Evolutionary conservation across 2,888 invertebrate species (phyloP), one percentile per base, ranked within the genome.

Genomic region (Pterostichus madidus): DNA sequence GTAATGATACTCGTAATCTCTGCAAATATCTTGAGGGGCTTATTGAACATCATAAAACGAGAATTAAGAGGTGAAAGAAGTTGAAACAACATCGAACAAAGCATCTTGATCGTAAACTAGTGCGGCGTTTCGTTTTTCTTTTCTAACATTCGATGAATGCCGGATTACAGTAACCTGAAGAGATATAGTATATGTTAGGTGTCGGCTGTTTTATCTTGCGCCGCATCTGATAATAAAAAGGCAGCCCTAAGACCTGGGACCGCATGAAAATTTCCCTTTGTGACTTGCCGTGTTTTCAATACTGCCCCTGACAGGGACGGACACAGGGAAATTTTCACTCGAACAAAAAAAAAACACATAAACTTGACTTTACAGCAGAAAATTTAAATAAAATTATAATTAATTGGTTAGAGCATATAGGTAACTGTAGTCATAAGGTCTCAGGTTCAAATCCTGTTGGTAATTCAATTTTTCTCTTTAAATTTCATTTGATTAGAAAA

Each of bases 191-290:
- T 56, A n/a, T n/a, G n/a, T n/a, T n/a, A 49, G 76, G 76, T 76
- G 76, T 76, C 76, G 76, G 76, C 49, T 15, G 73, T 49, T 52
- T 76, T 76, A 76, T 76, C 76, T 52, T 17, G 7, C 11, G 31
- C 52, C 49, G 76, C 52, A 76, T 76, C 76, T 76, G 31, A 76
- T 76, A 76, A 52, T 76, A 32, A 52, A 52, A 44, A 73, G 44
- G 44, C 49, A 76, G 52, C 31, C 31, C 68, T 31, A 5, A 32
- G 52, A n/a, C 17, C 31, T 31, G 17, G 17, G 17, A 49, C 49
- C 32, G 13, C 49, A 39, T 59, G 24, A 24, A 59, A 71, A 71
- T 39, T 49, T n/a, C 15, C 71, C 46, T 49, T 71, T 59, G 59
- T 59, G 39, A 39, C 39, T 39, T 7, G 39, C 39, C 39, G 39